Percentiles rank a stretch among this genome's conserved stretches.
phyloP scores from a whole-genome alignment of 2,888 invertebrate species.

The Teinopalpus imperialis region DNA sequence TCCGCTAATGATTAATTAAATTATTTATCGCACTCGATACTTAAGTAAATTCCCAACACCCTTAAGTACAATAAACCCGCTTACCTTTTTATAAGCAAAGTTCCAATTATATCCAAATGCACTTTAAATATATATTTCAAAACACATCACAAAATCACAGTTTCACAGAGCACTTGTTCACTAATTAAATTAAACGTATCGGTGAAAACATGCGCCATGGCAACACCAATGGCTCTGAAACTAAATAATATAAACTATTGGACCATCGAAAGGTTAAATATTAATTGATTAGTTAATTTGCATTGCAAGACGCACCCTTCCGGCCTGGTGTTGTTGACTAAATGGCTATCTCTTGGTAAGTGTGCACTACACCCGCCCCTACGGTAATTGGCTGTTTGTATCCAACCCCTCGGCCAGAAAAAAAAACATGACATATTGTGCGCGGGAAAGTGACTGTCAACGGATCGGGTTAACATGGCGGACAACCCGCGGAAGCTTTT shows the following conservation, averaged over 20 bases:
- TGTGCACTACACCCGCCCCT: slow-evolving; percentile 71
- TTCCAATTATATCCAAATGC: slow-evolving; percentile 46
- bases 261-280: slow-evolving; percentile 23
- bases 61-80: slow-evolving; percentile 28
- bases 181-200: slow-evolving; percentile 75
- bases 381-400: slow-evolving; percentile 79
- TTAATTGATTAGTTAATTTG: slow-evolving; percentile 27
- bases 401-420: slow-evolving; percentile 75
- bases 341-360: slow-evolving; percentile 70
- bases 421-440: slow-evolving; percentile 78
- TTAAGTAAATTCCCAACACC: neutral
- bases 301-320: slow-evolving; percentile 56
- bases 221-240: slow-evolving; percentile 48
- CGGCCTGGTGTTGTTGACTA: slow-evolving; percentile 68
- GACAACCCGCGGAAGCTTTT: slow-evolving; percentile 45
- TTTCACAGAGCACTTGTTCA: slow-evolving; percentile 54
- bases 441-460: slow-evolving; percentile 77
- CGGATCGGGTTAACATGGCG: slow-evolving; percentile 63
- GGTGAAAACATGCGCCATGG: slow-evolving; percentile 63
- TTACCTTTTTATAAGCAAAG: slow-evolving; percentile 44
- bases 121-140: slow-evolving; percentile 42
- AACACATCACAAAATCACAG: slow-evolving; percentile 68
- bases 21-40: slow-evolving; percentile 22
- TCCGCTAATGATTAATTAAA: slow-evolving; percentile 31
- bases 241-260: slow-evolving; percentile 30